Conservation (phyloP, 2,113 vertebrate genomes). For the Odobenus rosmarus region DNA sequence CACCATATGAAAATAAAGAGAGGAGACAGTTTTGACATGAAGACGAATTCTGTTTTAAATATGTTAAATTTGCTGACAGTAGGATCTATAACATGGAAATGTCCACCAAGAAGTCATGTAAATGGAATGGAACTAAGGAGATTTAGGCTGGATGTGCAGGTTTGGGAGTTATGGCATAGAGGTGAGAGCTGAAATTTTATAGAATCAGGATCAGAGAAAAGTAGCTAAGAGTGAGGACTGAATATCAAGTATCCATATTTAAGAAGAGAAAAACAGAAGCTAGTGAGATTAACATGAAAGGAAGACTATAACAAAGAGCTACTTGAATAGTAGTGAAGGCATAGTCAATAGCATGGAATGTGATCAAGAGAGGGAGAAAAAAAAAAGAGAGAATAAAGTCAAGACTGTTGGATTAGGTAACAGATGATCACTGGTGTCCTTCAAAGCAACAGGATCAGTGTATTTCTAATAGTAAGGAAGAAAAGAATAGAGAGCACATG, state of each 20-base stretch:
- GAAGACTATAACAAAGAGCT: constrained; percentile 16
- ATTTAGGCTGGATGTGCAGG: not conserved
- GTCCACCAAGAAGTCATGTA: not conserved
- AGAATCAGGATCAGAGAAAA: constrained; percentile 37
- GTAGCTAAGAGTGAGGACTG: not conserved
- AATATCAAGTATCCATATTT: not conserved
- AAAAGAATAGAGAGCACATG: not conserved
- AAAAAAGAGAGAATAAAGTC: not conserved
- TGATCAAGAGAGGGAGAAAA: not conserved
- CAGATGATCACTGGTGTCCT: not conserved
- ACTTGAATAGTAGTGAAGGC: not conserved
- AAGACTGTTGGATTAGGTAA: not conserved
- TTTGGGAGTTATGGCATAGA: constrained; percentile 22
- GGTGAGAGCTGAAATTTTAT: not conserved
- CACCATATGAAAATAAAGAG: not conserved
- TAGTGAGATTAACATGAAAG: not conserved
- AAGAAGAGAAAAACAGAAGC: constrained; percentile 17
- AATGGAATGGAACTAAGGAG: not conserved
- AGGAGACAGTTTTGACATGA: not conserved
- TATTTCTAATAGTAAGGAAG: not conserved
- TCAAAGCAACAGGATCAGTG: not conserved
- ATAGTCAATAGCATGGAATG: not conserved
- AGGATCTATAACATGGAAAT: not conserved
- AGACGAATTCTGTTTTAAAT: constrained; percentile 29
- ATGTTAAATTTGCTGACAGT: constrained; percentile 10